Conservation (phyloP, 2,797 vertebrate species). For the Zalophus californianus region DNA sequence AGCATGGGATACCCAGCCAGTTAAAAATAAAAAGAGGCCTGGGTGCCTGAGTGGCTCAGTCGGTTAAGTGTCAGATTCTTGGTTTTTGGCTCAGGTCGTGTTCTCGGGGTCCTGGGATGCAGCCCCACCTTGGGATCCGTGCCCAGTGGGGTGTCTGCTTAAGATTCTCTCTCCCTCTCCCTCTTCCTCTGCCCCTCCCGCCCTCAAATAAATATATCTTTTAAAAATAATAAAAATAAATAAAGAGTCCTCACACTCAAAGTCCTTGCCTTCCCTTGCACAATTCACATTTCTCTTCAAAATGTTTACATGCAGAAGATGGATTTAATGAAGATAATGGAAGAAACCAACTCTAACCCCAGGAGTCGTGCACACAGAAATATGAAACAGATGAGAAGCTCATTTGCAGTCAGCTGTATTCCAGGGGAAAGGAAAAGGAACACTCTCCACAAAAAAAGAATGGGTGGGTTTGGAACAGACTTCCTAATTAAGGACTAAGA, state of each 20-base stretch:
- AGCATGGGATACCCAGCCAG: not conserved
- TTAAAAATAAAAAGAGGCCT: not conserved
- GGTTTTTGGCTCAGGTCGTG: not conserved
- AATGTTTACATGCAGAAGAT: conserved; percentile 56
- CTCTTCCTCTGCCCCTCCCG: not conserved
- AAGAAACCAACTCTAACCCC: conserved; percentile 46
- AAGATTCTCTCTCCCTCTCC: not conserved
- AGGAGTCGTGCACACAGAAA: conserved; percentile 31
- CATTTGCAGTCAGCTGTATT: not conserved
- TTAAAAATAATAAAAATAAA: not conserved
- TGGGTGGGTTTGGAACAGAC: conserved; percentile 38
- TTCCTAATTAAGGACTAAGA: conserved; percentile 52
- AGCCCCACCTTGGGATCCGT: not conserved
- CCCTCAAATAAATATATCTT: not conserved
- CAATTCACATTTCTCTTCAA: conserved; percentile 45
- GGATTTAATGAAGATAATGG: conserved; percentile 72
- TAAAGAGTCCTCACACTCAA: not conserved
- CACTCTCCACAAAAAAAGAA: not conserved
- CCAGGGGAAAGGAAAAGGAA: not conserved
- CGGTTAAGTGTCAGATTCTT: not conserved
- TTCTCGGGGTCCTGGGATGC: not conserved
- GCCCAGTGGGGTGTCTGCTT: not conserved
- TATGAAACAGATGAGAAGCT: conserved; percentile 69
- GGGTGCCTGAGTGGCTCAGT: not conserved
- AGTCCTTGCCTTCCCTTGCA: not conserved